Conservation (phyloP, 2,113 vertebrate species). For the Melanostigma gelatinosum region DNA sequence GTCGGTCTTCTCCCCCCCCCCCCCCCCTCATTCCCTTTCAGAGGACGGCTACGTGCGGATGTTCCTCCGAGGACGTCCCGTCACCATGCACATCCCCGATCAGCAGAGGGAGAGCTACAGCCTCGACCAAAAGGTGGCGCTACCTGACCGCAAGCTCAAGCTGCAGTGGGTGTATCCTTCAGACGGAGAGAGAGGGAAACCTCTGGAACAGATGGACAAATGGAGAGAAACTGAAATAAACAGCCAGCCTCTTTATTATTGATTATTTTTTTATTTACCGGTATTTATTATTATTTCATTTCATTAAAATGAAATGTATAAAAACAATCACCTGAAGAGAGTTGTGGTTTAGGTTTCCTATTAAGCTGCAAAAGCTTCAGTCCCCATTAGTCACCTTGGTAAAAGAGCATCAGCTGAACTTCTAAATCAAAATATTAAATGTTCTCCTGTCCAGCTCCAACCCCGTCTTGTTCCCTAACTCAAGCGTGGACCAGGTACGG, state of each 20-base stretch:
- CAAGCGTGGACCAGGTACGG: slow-evolving; percentile 84
- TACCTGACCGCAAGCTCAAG: slow-evolving; percentile 86
- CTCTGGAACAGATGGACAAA: too few species aligned
- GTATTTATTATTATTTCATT: too few species aligned
- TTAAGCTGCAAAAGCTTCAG: background rate
- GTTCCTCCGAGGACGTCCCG: slow-evolving; percentile 90
- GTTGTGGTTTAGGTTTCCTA: background rate
- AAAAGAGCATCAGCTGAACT: background rate
- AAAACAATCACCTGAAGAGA: background rate
- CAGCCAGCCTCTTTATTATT: background rate
- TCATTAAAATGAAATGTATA: background rate
- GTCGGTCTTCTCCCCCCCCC: too few species aligned
- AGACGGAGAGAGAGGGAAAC: background rate
- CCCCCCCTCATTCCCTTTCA: slow-evolving; percentile 55
- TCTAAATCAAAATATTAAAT: background rate
- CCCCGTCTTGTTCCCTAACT: slow-evolving; percentile 57
- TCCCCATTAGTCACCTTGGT: background rate
- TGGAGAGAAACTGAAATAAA: background rate
- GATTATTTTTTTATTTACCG: too few species aligned
- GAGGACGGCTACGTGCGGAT: slow-evolving; percentile 92
- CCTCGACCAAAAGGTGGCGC: slow-evolving; percentile 85
- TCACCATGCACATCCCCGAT: slow-evolving; percentile 89
- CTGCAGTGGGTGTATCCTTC: slow-evolving; percentile 96
- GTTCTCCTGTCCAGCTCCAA: background rate
- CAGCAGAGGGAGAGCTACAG: slow-evolving; percentile 84